Evolutionary conservation across 1,140 invertebrate species (phyloP).

Genomic region (Drosophila santomea): DNA sequence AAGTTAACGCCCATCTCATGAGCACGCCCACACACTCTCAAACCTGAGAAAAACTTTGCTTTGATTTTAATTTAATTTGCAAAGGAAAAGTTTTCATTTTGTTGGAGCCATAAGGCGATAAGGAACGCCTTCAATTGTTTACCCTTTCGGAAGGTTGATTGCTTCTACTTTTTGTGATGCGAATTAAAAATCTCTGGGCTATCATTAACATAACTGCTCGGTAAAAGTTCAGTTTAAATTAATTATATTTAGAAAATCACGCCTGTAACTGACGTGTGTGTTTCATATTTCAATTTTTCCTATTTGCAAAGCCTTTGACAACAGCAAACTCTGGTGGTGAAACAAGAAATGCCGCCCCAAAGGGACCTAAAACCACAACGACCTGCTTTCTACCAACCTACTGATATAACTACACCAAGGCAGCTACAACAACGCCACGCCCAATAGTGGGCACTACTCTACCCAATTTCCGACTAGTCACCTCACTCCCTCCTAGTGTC

Average conservation of each 20-base stretch:
- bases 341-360: slow-evolving; percentile 21
- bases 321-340: background rate
- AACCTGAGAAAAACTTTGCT: slow-evolving; percentile 25
- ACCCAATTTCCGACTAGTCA: slow-evolving; percentile 36
- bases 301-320: slow-evolving; percentile 25
- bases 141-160: slow-evolving; percentile 2
- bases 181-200: slow-evolving; percentile 31
- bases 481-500: slow-evolving; percentile 14
- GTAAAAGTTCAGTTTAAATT: background rate
- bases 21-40: slow-evolving; percentile 9
- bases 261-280: slow-evolving; percentile 1
- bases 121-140: slow-evolving; percentile 25
- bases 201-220: slow-evolving; percentile 3
- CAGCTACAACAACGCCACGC: slow-evolving; percentile 67
- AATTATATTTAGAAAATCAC: background rate
- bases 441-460: slow-evolving; percentile 34
- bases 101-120: slow-evolving; percentile 11
- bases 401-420: slow-evolving; percentile 8
- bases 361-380: slow-evolving; percentile 45
- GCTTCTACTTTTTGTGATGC: slow-evolving; percentile 15
- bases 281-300: slow-evolving; percentile 15
- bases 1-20: slow-evolving; percentile 33
- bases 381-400: slow-evolving; percentile 60
- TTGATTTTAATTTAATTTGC: slow-evolving; percentile 67
- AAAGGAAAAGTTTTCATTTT: slow-evolving; percentile 49